Conservation (phyloP, 2,113 vertebrate genomes). For the Hydropotes inermis region DNA sequence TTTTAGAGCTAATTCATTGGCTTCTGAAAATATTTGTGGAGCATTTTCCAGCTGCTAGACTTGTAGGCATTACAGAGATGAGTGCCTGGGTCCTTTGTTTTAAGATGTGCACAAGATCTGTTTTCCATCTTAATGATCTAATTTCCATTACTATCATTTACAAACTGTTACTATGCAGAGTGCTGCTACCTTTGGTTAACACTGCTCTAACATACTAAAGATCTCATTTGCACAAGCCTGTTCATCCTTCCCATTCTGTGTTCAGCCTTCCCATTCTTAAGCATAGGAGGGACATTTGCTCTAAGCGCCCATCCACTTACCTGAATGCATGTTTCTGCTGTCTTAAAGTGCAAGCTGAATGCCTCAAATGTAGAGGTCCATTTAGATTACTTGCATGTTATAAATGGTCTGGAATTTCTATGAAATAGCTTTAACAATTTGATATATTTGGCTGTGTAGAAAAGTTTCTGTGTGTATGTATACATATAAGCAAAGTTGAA, state of each 20-base stretch:
- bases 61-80: not conserved
- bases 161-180: not conserved
- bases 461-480: not conserved
- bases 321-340: not conserved
- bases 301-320: not conserved
- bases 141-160: conserved; percentile 20
- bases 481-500: not conserved
- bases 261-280: not conserved
- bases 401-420: not conserved
- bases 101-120: not conserved
- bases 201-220: not conserved
- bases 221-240: not conserved
- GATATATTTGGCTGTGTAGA: not conserved
- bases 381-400: not conserved
- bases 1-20: not conserved
- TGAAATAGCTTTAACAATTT: not conserved
- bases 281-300: not conserved
- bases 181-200: not conserved
- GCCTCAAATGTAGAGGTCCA: not conserved
- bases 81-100: not conserved
- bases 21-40: not conserved
- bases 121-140: conserved; percentile 2
- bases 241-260: not conserved
- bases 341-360: not conserved
- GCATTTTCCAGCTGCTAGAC: not conserved